Evolutionary conservation across 2,797 vertebrate species (phyloP), one percentile per base, ranked within the genome.

Genomic region (Gymnothorax javanicus): DNA sequence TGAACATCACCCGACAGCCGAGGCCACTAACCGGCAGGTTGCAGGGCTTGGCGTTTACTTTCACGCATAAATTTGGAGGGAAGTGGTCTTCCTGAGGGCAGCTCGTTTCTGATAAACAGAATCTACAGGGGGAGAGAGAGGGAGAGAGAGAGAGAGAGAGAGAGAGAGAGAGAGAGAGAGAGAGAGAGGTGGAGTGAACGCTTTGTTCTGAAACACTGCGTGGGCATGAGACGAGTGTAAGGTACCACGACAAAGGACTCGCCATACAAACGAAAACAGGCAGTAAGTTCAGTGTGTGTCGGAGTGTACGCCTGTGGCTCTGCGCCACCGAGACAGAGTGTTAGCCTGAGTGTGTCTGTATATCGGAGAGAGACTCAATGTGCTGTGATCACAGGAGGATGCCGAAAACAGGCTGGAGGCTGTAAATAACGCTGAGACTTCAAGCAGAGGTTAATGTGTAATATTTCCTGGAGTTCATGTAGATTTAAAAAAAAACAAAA

Each of bases 21-120:
- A 8, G n/a, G 15, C 13, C 90, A 97, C 97, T 97, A 95, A 99
- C 99, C 91, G 98, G 99, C 92, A 99, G 97, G 95, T 97, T 99
- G 92, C 98, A 99, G 0, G 98, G 98, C 95, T 99, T 99, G 92
- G 97, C 98, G 83, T 99, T 99, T 87, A 99, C 98, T 97, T 99
- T 99, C 93, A 99, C 99, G 89, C 98, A 99, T 87, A 99, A 96
- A 93, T 98, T 99, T 88, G 98, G 97, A 90, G 99, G 99, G 89
- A 99, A 99, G 94, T 99, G 98, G 96, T 99, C 99, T 97, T 99
- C 98, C 95, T 99, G 99, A 89, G 99, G 99, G 96, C 98, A 99
- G 94, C 99, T 99, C 13, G 98, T 99, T 96, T 99, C 98, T 88
- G 99, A 99, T 93, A 99, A 97, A 95, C 99, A 99, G 96, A 99